Base-by-base conservation (phyloP, 2,888 invertebrate genomes). In the Cantharis rustica region DNA sequence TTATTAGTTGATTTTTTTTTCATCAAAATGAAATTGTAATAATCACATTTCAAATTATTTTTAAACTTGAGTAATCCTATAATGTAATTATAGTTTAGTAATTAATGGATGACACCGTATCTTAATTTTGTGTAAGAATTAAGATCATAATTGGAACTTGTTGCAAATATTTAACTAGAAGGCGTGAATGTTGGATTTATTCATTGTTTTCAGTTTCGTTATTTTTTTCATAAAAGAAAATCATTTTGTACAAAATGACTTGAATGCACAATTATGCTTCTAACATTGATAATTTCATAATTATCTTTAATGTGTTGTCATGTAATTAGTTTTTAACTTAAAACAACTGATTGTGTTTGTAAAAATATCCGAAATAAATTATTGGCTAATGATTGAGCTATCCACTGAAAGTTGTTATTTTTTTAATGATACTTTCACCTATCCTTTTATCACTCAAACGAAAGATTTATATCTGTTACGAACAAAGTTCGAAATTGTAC, bases 1-100 rank as follows among this genome's bases (percentile, higher is more conserved):
- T 47, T 88, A 88, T 77, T 84, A 76, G 81, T 47, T 10, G 16
- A 63, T 2, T n/a, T 72, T 10, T 64, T 61, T 70, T 47, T n/a
- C 7, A 9, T 47, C 47, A 7, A 47, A n/a, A n/a, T 1, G 7
- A 47, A 47, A 9, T 47, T 47, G 47, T 47, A n/a, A 47, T 47
- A 9, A 47, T 47, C 47, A 47, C 47, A 47, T 47, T 47, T 47
- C 47, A 47, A n/a, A n/a, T 47, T 47, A n/a, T n/a, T 47, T 47
- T 47, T 47, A 47, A 47, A 47, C n/a, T 47, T n/a, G 47, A 47
- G 47, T 47, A 47, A 47, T n/a, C 47, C 47, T 47, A 47, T 47
- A 47, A 47, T 47, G 47, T 47, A 47, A 47, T 47, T 47, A 47
- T 47, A 47, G 47, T 47, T 47, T 47, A 47, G 47, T 47, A 47